phyloP scores from a whole-genome alignment of 2,888 invertebrate species.

The Caenorhabditis angaria region DNA sequence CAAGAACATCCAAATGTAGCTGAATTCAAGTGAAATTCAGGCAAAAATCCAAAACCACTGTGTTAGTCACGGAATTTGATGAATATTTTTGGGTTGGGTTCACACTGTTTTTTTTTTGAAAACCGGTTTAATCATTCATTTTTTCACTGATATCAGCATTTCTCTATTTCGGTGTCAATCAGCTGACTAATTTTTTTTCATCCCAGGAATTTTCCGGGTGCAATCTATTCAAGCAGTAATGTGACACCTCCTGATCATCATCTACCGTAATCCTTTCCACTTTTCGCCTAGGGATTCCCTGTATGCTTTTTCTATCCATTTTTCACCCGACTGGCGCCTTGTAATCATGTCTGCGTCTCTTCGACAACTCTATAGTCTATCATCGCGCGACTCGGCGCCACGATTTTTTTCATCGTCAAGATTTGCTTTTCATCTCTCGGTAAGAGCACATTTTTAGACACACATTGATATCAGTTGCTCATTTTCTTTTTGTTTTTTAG shows the following conservation, averaged over 20 bases:
- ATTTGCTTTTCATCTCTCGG: no score
- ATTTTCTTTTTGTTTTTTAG: no score
- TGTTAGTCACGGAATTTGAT: not conserved
- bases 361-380: conserved; percentile 29
- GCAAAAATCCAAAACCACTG: no score
- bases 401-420: conserved; percentile 12
- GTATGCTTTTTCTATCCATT: not conserved
- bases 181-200: conserved; percentile 18
- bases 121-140: not conserved
- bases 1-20: no score
- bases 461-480: no score
- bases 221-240: no score
- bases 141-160: conserved; percentile 6
- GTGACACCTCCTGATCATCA: no score
- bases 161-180: conserved; percentile 6
- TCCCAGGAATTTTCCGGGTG: conserved; percentile 25
- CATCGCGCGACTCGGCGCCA: conserved; percentile 6
- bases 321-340: conserved; percentile 43
- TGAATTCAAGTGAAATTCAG: no score
- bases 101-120: not conserved
- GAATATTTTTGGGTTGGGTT: not conserved
- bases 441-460: no score
- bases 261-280: no score
- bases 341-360: conserved; percentile 41
- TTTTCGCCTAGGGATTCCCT: no score